Percentiles rank a stretch among this genome's conserved stretches.
Conservation (phyloP, 2,888 invertebrate genomes). For the Philaethria dido region DNA sequence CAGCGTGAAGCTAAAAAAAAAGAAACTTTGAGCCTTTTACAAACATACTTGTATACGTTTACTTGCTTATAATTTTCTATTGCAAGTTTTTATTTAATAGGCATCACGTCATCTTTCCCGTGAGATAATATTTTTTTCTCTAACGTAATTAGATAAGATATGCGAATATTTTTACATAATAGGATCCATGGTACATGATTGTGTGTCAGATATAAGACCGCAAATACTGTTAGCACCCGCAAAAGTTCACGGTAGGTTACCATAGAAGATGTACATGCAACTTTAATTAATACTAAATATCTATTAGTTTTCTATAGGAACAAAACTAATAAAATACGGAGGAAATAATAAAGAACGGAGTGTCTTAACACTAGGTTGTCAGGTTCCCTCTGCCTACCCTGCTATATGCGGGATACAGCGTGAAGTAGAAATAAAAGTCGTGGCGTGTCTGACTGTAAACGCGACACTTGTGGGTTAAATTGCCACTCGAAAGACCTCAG, state of each 20-base stretch:
- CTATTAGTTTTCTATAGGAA: neutral
- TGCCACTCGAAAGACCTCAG: too few species aligned
- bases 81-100: too few species aligned
- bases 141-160: neutral
- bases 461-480: too few species aligned
- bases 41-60: too few species aligned
- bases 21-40: too few species aligned
- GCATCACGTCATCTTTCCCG: neutral
- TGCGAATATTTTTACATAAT: slow-evolving; percentile 10
- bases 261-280: neutral
- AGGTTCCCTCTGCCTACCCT: too few species aligned
- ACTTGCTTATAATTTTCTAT: too few species aligned
- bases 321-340: neutral
- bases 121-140: neutral
- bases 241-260: neutral
- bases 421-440: too few species aligned
- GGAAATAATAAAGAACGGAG: too few species aligned
- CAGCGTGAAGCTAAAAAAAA: neutral
- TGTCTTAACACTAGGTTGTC: too few species aligned
- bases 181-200: neutral
- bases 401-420: too few species aligned
- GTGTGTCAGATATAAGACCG: neutral
- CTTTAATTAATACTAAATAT: neutral
- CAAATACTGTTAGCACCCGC: neutral
- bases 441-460: too few species aligned